Base-by-base conservation (phyloP, 2,888 invertebrate genomes). In the Cheiracanthium punctorium region DNA sequence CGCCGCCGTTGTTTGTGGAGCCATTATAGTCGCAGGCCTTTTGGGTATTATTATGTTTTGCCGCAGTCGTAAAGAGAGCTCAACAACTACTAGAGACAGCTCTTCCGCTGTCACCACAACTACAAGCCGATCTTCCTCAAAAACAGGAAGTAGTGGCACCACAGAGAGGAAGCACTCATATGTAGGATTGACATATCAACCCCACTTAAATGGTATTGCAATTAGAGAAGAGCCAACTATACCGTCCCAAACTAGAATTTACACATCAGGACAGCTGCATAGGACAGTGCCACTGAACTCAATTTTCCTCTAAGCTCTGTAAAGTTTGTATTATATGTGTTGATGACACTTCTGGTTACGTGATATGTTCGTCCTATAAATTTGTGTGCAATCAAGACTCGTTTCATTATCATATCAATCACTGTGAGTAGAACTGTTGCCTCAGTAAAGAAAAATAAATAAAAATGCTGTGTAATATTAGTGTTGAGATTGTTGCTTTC, bases 231-330 rank as follows among this genome's bases (percentile, higher is more conserved):
- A 87, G 28, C 75, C 79, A 33, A 80, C 80, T n/a, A 43, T 76
- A 29, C 76, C 87, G 69, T 80, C 81, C 72, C 81, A 80, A 24
- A 74, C 87, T 14, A 77, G 87, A 65, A 87, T 87, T 28, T 87
- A 87, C 64, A 80, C 87, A 8, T 75, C 80, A 8, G 87, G 87
- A 17, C 87, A 87, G 29, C 29, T 87, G 14, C 87, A 87, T 67
- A 81, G 87, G 77, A 87, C 87, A 87, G 86, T 86, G 48, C 86
- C 86, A 41, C 64, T 86, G 2, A 74, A 86, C 33, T 80, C 80
- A 70, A 87, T 87, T 41, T 69, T 87, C 32, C 33, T 87, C 67
- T 70, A 87, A 37, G n/a, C 48, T 30, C n/a, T 73, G 72, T 43
- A 32, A 64, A 5, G 17, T 32, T 41, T 70, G 58, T 77, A 41